phyloP scores from a whole-genome alignment of 1,140 invertebrate species.

The Probaryconus sp. region DNA sequence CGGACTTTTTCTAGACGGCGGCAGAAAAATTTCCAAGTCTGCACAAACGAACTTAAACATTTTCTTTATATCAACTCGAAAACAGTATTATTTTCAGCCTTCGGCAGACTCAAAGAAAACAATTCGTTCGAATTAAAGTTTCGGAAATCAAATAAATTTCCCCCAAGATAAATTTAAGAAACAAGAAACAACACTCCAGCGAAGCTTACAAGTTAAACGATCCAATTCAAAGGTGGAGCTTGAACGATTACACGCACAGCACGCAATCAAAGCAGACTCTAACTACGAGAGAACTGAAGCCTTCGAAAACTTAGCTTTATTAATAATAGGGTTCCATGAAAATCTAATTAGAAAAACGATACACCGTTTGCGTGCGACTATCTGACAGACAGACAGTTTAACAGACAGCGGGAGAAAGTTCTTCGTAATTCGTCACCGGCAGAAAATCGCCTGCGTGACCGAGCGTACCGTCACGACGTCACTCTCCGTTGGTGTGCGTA shows the following conservation, averaged over 20 bases:
- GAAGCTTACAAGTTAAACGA: conserved; percentile 35
- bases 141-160: conserved; percentile 40
- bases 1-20: no score
- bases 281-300: neutral
- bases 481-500: conserved; percentile 24
- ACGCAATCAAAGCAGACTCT: conserved; percentile 53
- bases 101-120: no score
- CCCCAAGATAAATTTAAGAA: conserved; percentile 29
- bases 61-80: no score
- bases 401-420: conserved; percentile 25
- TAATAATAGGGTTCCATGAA: conserved; percentile 48
- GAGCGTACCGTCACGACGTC: conserved; percentile 20
- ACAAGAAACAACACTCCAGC: conserved; percentile 28
- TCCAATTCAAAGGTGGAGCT: conserved; percentile 26
- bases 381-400: conserved; percentile 18
- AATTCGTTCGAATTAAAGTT: conserved; percentile 48
- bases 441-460: conserved; percentile 35
- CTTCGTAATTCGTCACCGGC: conserved; percentile 34
- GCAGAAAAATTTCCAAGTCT: no score
- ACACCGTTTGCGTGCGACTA: conserved; percentile 39
- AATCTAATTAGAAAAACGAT: conserved; percentile 56
- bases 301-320: conserved; percentile 37
- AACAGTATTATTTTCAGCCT: no score
- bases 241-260: conserved; percentile 43
- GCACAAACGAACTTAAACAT: no score